Percentiles rank a stretch among this genome's conserved stretches.
These are phyloP conservation scores for Mycteria americana DNA, from an alignment of 2,797 vertebrate genomes.

Conservation along the genomic window DNA sequence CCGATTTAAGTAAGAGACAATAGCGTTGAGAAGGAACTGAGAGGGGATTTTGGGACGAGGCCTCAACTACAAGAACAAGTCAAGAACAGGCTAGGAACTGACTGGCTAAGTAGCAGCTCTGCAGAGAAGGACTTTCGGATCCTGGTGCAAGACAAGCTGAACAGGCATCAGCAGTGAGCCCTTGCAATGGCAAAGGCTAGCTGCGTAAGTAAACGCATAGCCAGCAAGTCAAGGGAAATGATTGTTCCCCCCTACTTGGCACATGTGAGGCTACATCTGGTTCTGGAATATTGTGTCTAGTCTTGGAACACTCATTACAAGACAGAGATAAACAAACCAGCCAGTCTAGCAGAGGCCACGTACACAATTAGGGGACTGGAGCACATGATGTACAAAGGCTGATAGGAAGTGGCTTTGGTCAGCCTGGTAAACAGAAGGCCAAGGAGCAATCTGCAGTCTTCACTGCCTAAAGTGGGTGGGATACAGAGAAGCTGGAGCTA, in stretches of 20 bases:
- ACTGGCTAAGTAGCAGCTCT: not conserved
- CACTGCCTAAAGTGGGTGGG: not conserved
- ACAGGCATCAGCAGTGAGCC: not conserved
- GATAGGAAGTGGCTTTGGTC: not conserved
- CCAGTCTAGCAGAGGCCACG: not conserved
- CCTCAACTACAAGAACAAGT: not conserved
- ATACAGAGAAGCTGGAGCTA: not conserved
- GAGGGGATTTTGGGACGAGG: not conserved
- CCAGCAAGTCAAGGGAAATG: not conserved
- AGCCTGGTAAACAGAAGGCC: not conserved
- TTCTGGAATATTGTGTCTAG: not conserved
- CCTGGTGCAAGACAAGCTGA: not conserved
- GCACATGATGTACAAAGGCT: not conserved
- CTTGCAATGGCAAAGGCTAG: not conserved
- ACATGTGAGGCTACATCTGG: not conserved
- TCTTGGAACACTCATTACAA: not conserved
- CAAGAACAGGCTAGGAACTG: not conserved
- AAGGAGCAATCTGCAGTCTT: not conserved
- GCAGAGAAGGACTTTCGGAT: not conserved
- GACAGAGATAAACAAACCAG: not conserved
- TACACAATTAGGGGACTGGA: not conserved
- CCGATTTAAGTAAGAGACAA: not conserved
- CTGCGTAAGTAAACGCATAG: fast-evolving
- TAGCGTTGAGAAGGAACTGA: not conserved
- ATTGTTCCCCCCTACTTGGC: not conserved